Conservation (phyloP, 2,113 vertebrate species). For the Mus spicilegus region DNA sequence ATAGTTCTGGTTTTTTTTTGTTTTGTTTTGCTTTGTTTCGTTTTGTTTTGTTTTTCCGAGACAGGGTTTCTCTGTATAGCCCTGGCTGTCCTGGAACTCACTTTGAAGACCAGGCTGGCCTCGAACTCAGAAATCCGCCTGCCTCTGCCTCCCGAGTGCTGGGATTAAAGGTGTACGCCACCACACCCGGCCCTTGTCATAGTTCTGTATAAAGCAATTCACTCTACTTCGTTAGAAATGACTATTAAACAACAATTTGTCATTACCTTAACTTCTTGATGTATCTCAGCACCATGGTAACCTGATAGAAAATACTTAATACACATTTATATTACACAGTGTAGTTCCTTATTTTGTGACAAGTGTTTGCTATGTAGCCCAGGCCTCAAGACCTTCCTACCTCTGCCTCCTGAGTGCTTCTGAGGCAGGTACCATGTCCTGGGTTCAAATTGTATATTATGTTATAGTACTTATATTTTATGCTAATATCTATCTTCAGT, state of each 20-base stretch:
- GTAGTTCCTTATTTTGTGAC: conserved; percentile 1
- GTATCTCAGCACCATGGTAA: conserved; percentile 38
- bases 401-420: not conserved
- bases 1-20: not conserved
- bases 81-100: too few relatives aligned
- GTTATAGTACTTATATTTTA: conserved; percentile 55
- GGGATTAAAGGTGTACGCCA: too few relatives aligned
- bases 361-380: not conserved
- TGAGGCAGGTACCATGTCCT: not conserved
- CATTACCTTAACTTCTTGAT: not conserved
- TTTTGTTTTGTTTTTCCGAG: too few relatives aligned
- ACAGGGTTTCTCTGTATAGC: too few relatives aligned
- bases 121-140: too few relatives aligned
- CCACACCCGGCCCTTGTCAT: conserved; percentile 11
- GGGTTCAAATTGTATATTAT: conserved; percentile 47
- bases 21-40: too few relatives aligned
- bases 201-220: conserved; percentile 54
- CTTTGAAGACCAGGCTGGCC: too few relatives aligned
- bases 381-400: not conserved
- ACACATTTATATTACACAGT: conserved; percentile 36
- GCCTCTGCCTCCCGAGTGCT: too few relatives aligned
- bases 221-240: conserved; percentile 41
- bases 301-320: conserved; percentile 34
- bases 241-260: conserved; percentile 28
- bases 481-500: conserved; percentile 39